Percentiles rank a stretch among this genome's conserved stretches.
Evolutionary conservation across 2,888 invertebrate genomes (phyloP).

Genomic region (Onchidella celtica): DNA sequence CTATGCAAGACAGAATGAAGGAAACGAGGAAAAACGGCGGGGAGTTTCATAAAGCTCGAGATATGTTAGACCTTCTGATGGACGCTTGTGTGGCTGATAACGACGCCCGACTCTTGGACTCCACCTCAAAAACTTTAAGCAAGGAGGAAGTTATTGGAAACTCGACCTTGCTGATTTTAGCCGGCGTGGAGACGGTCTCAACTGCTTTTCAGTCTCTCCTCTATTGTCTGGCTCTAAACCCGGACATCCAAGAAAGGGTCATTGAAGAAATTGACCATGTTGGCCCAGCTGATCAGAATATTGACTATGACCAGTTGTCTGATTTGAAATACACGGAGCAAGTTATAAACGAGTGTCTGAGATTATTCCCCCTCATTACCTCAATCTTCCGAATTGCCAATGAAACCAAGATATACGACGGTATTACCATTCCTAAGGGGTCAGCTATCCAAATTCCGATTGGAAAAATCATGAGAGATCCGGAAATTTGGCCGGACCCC

Average conservation of each 20-base stretch:
- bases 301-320: constrained; percentile 8
- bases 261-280: constrained; percentile 17
- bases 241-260: constrained; percentile 24
- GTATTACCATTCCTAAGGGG: constrained; percentile 24
- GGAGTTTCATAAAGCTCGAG: background rate
- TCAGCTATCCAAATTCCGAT: constrained; percentile 11
- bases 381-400: background rate
- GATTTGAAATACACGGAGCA: constrained; percentile 38
- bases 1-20: constrained; percentile 7
- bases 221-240: constrained; percentile 26
- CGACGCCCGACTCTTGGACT: background rate
- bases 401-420: constrained; percentile 20
- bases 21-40: background rate
- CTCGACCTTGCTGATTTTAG: constrained; percentile 9
- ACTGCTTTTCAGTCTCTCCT: constrained; percentile 13
- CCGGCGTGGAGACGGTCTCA: constrained; percentile 34
- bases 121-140: background rate
- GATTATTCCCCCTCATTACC: constrained; percentile 15
- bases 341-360: constrained; percentile 30
- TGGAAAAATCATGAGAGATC: constrained; percentile 26
- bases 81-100: constrained; percentile 2
- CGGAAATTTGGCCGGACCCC: constrained; percentile 28
- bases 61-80: constrained; percentile 27
- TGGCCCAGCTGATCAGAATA: background rate
- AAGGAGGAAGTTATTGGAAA: constrained; percentile 29